Evolutionary conservation across 2,797 vertebrate genomes (phyloP).

Genomic region (Tenualosa ilisha): DNA sequence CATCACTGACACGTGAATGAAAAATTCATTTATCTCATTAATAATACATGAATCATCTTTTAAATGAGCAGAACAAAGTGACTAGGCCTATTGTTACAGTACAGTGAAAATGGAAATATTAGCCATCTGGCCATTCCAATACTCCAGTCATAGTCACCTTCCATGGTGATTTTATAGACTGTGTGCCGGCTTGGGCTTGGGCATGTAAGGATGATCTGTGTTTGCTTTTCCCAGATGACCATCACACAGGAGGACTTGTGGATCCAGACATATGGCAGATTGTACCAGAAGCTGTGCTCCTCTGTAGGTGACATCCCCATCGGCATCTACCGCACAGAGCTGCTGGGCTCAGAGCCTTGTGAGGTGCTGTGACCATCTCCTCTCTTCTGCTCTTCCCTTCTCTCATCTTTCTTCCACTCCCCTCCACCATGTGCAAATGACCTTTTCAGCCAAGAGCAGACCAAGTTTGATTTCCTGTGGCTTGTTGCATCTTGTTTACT

Average conservation of each 20-base stretch:
- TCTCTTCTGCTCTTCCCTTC: too few relatives aligned
- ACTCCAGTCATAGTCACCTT: background rate
- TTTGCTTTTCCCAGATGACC: constrained; percentile 72
- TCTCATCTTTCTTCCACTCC: too few relatives aligned
- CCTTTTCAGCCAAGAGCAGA: constrained; percentile 21
- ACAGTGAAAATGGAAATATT: background rate
- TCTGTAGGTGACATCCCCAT: constrained; percentile 85
- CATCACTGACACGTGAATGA: background rate
- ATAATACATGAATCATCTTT: background rate
- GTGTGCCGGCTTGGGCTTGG: background rate
- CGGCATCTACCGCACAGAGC: constrained; percentile 82
- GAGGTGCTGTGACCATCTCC: constrained; percentile 65
- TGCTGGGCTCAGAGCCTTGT: constrained; percentile 69
- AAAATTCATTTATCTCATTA: background rate
- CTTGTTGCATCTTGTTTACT: constrained; percentile 34
- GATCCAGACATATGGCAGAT: constrained; percentile 83
- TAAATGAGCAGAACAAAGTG: background rate
- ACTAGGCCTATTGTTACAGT: background rate
- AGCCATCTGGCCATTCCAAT: background rate
- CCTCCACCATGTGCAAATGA: background rate
- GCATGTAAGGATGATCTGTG: background rate
- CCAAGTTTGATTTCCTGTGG: constrained; percentile 42
- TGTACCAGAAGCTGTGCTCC: constrained; percentile 82
- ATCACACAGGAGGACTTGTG: constrained; percentile 83
- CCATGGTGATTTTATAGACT: background rate